Base-by-base conservation (phyloP, 2,888 invertebrate species). In the Steinernema hermaphroditum region DNA sequence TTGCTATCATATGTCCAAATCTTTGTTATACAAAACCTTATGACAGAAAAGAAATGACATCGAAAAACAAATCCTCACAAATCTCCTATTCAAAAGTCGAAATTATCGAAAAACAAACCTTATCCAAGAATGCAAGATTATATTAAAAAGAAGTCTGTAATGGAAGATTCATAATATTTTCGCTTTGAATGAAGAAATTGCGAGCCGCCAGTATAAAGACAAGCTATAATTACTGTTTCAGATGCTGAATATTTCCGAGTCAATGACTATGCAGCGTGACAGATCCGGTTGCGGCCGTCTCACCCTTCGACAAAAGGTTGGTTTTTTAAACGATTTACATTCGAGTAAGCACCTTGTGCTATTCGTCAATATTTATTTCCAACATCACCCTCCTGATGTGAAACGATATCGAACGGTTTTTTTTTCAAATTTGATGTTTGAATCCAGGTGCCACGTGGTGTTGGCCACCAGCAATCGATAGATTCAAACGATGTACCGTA, bases 291-390 rank as follows among this genome's bases (percentile, higher is more conserved):
- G 16, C 62, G 32, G 62, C 22, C 9, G 29, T 14, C 16, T 62
- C 34, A 29, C 29, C 32, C 8, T 32, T 9, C 32, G 32, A 32
- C 9, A 27, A 29, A 62, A 62, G 62, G 62, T 62, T 62, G 62
- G 62, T 62, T 62, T 62, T 62, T 62, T n/a, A n/a, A n/a, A 62
- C 32, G 34, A 2, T 19, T 62, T 62, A 4, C 34, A 62, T 16
- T 6, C 29, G 62, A 62, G 32, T 62, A 14, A 62, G 62, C 62
- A 62, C 62, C 27, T 62, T 62, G 62, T 62, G 62, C 62, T 62
- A 62, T 62, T 29, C 62, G 62, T 32, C 62, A 62, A 62, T 9
- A 4, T 32, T 32, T 62, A 32, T 32, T 19, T 27, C 27, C 22
- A 14, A 24, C 54, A 54, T 24, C 24, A 54, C 54, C 24, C 54